Evolutionary conservation across 2,888 invertebrate species (phyloP), one percentile per base, ranked within the genome.

Genomic region (Callyntrura sp.): DNA sequence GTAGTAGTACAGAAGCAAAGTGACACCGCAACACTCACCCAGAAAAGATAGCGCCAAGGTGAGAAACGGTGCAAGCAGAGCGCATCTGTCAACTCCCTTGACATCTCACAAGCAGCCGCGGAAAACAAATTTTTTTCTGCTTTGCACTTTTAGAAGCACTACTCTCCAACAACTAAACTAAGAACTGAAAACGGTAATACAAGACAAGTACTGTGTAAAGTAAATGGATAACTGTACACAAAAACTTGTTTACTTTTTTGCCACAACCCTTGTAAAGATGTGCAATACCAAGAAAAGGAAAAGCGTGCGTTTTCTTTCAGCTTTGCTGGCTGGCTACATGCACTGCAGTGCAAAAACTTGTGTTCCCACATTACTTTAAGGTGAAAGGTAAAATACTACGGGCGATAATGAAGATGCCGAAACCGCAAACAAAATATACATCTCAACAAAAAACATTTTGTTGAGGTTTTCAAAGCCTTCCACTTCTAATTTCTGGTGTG

Each of bases 41-140:
- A n/a, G n/a, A n/a, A n/a, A n/a, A n/a, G n/a, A 28, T 25, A 65
- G 65, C 25, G 65, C 14, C 25, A 65, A 65, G 65, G 65, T 65
- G 65, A 65, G 65, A 65, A 65, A 12, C 60, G 20, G 6, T 60
- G 11, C 60, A 60, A 60, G 60, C 60, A 60, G 60, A 17, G 25
- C 55, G 25, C 62, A 65, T 62, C 82, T 82, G 82, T 82, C 82
- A 82, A 65, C 82, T 82, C 25, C 9, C 20, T 65, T 82, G 82
- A 82, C 82, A 82, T 45, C 28, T 82, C 62, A 11, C 20, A 12
- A 35, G 57, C 1, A 78, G n/a, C n/a, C n/a, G n/a, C n/a, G n/a
- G n/a, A n/a, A n/a, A n/a, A 55, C 76, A 17, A 78, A 78, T 14
- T n/a, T n/a, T n/a, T n/a, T 78, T 78, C n/a, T 43, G 17, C 20